phyloP scores from a whole-genome alignment of 2,797 vertebrate genomes.

The Apogon talboti region DNA sequence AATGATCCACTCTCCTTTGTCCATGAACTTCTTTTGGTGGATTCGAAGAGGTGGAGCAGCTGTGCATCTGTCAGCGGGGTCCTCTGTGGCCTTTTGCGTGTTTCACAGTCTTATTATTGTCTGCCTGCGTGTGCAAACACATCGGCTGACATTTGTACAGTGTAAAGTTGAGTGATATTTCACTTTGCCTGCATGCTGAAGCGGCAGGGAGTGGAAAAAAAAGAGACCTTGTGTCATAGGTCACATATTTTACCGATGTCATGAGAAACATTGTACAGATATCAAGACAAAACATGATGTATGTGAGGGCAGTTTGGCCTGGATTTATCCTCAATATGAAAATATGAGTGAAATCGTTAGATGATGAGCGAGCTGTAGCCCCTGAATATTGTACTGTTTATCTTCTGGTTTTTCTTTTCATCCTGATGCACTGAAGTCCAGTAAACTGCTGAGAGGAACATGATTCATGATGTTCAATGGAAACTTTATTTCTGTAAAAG shows the following conservation, averaged over 20 bases:
- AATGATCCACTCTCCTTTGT: conserved; percentile 16
- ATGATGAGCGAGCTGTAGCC: background rate
- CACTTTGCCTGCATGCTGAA: conserved; percentile 12
- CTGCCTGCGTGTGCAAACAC: conserved; percentile 40
- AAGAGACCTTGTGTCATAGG: conserved; percentile 16
- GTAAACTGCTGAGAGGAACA: no score
- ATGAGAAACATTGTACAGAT: background rate
- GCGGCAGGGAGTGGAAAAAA: background rate
- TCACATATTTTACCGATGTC: conserved; percentile 25
- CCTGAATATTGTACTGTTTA: background rate
- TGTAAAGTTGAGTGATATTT: conserved; percentile 42
- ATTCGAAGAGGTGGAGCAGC: conserved; percentile 25
- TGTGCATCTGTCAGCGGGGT: conserved; percentile 10
- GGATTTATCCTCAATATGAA: background rate
- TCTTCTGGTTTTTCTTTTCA: no score
- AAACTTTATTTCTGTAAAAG: no score
- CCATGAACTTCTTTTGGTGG: conserved; percentile 16
- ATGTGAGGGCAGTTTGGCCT: background rate
- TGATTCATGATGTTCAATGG: no score
- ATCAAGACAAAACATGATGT: conserved; percentile 2
- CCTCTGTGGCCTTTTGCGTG: conserved; percentile 21
- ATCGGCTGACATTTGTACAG: conserved; percentile 49
- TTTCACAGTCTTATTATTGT: conserved; percentile 45
- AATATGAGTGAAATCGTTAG: background rate
- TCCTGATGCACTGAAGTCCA: no score